A percentile compares a stretch with the other conserved stretches of the same genome.
Conservation (phyloP, 2,797 vertebrate species). For the Acanthopagrus latus region DNA sequence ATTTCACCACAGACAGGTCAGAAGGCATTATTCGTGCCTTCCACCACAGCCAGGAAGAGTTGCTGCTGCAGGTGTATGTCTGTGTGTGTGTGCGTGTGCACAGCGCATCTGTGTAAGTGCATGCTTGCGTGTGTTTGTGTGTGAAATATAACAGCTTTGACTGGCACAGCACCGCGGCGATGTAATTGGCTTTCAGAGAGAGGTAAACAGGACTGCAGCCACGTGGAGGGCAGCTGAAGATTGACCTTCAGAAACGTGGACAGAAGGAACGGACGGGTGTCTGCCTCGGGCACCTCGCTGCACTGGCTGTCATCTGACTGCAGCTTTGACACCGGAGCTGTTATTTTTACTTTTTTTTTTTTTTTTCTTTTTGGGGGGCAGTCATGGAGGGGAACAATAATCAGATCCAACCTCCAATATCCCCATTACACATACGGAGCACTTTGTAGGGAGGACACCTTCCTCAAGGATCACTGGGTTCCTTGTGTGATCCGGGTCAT, state of each 20-base stretch:
- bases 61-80: conserved; percentile 73
- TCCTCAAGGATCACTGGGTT: conserved; percentile 75
- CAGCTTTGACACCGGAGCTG: conserved; percentile 65
- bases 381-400: conserved; percentile 43
- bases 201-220: conserved; percentile 82
- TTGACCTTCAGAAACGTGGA: conserved; percentile 83
- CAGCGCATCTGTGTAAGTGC: conserved; percentile 53
- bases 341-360: conserved; percentile 60
- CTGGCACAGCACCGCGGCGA: conserved; percentile 63
- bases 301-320: conserved; percentile 73
- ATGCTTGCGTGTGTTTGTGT: conserved; percentile 50
- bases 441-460: conserved; percentile 72
- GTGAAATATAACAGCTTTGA: conserved; percentile 70
- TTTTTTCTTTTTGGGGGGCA: background rate
- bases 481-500: conserved; percentile 74
- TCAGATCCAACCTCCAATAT: conserved; percentile 67
- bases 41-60: conserved; percentile 59
- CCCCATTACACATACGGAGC: conserved; percentile 61
- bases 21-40: conserved; percentile 65
- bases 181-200: conserved; percentile 85
- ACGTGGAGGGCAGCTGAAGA: conserved; percentile 74
- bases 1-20: conserved; percentile 75
- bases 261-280: conserved; percentile 51
- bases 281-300: conserved; percentile 77
- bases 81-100: conserved; percentile 45